Evolutionary conservation across 2,797 vertebrate species (phyloP), one percentile per base, ranked within the genome.

Genomic region (Euthynnus affinis): DNA sequence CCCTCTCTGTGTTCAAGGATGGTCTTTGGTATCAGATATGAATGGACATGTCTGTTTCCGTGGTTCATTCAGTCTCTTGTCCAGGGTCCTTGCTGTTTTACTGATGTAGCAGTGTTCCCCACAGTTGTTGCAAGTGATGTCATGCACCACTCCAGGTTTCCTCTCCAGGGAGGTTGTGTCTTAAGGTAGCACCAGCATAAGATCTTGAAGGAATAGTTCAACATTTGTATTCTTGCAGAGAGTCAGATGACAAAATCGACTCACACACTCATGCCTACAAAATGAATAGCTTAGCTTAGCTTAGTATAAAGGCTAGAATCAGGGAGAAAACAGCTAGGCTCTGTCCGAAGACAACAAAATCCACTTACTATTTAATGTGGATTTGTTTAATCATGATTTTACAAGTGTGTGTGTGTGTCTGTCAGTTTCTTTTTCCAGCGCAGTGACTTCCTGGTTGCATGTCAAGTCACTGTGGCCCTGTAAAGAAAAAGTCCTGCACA

Each of bases 61-160:
- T 14, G 15, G 34, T 22, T 60, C n/a, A 23, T 42, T 60, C 40
- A 62, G 64, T 67, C 51, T 34, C 63, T 48, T 17, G 44, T 48
- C 29, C 44, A 48, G 44, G 44, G 7, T 49, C 46, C 6, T 46
- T 17, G 44, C 44, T 7, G 17, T 46, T 46, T 18, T 17, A 46
- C 44, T n/a, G 46, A 49, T 49, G 46, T 49, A 49, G 46, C 46
- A 49, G 46, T 18, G 17, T 49, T 48, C 44, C 15, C 44, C 44
- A 48, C 44, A 48, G 44, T 48, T 48, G 13, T 44, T 44, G 42
- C 13, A 44, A 44, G 42, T 15, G 14, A 44, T 17, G 42, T 10
- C 10, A 10, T 10, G 8, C 37, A 37, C 37, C 9, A 37, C 37
- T 37, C 37, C 37, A 37, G 37, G 10, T 37, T 37, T 15, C 42